Base-by-base conservation (phyloP, 2,113 vertebrate species). In the Seriola quinqueradiata region DNA sequence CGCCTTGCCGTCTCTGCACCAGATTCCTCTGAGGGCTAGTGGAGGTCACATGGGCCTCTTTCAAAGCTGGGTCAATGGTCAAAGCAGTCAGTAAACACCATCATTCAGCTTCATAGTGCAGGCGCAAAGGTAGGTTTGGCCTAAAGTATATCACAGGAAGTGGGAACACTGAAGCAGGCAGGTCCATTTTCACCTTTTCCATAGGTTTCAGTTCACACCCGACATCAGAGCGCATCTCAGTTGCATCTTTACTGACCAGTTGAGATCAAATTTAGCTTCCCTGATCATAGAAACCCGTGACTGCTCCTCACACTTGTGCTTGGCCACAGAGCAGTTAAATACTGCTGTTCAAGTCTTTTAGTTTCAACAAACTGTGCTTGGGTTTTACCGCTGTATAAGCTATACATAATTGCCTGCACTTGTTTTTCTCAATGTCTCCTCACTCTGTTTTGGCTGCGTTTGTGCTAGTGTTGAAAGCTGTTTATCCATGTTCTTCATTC, bases 51-150 rank as follows among this genome's bases (percentile, higher is more conserved):
- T 81, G 70, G 86, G 83, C 83, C 61, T 52, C 63, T 92, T 94
- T 93, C 83, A 94, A 92, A 94, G 93, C 61, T 5, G 70, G 90
- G 90, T 94, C 89, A 92, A 75, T 84, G 92, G 93, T 94, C 89
- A 91, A 66, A 81, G 80, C 74, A 84, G 87, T 90, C 75, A 75
- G 92, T 88, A 91, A 93, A 94, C 90, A 89, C 84, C 78, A 79
- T 75, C 67, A 79, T 88, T 83, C 73, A 86, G 79, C 70, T 58
- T 89, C 75, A 50, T 75, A 75, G 67, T 61, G 52, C 60, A 82
- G 73, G 58, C n/a, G 8, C 76, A 75, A 83, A 84, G 64, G 73
- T 68, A 69, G 59, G 38, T 16, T 0, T 55, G 48, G 55, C 21
- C 36, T 73, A 76, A 9, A 50, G 57, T 71, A 66, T 72, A 66